These are phyloP conservation scores for Xenentodon cancila DNA, from an alignment of 2,797 vertebrate genomes.

Conservation along the genomic window DNA sequence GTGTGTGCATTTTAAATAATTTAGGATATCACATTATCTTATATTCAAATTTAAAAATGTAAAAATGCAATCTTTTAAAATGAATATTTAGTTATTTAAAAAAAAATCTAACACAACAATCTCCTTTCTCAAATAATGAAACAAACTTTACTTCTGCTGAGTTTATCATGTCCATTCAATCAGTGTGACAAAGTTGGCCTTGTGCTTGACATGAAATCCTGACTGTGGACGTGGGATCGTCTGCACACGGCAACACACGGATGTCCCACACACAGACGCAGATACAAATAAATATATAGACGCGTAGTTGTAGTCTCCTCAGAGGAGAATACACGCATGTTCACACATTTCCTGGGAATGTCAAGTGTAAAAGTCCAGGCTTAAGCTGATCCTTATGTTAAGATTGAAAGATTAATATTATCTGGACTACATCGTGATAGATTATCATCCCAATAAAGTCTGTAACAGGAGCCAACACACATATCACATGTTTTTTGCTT, in stretches of 20 bases:
- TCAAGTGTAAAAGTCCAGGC: background rate
- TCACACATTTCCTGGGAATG: background rate
- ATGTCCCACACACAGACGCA: too few relatives aligned
- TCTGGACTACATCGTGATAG: background rate
- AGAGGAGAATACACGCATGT: background rate
- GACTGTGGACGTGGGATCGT: too few relatives aligned
- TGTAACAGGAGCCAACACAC: conserved; percentile 8
- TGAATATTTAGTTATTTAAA: background rate
- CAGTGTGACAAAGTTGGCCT: conserved; percentile 66
- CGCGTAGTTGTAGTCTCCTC: background rate
- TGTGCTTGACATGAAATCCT: conserved; percentile 46
- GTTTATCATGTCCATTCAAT: conserved; percentile 6
- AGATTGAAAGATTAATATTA: background rate
- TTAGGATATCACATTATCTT: background rate
- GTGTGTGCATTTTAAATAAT: background rate
- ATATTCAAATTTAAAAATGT: background rate
- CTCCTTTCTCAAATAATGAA: too few relatives aligned
- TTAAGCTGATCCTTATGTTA: background rate
- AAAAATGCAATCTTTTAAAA: background rate
- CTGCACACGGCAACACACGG: too few relatives aligned
- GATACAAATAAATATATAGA: too few relatives aligned
- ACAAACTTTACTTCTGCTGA: background rate
- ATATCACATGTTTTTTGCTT: conserved; percentile 6
- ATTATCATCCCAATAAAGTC: background rate
- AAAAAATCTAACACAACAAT: too few relatives aligned